Base-by-base conservation (phyloP, 2,888 invertebrate species). In the Dryocosmus kuriphilus region DNA sequence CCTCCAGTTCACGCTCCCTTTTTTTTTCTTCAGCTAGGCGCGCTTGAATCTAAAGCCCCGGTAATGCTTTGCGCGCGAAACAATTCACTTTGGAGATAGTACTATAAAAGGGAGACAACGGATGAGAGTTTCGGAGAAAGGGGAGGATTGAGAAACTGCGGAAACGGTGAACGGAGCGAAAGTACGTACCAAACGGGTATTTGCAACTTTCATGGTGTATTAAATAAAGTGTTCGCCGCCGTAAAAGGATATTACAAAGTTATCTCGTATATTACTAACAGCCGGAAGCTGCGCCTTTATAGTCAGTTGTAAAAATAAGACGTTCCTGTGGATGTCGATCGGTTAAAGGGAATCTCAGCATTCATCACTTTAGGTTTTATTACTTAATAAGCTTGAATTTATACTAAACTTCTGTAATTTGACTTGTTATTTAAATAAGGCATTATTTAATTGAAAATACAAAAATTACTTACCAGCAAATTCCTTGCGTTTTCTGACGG, bases 211-310 rank as follows among this genome's bases (percentile, higher is more conserved):
- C 80, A 77, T 80, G 60, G 81, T 73, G 74, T 77, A 79, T 80
- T 79, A 79, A 79, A 82, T 78, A 76, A 81, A 80, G 71, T 79
- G 79, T 82, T 76, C 79, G 74, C 80, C 75, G 76, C 77, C 79
- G 77, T 80, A 75, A 71, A 80, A 80, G 77, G 77, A 81, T 82
- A 80, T 81, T 79, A 77, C 81, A 81, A 82, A 60, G 27, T 60
- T 60, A 27, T 24, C 57, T 16, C 22, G 57, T 60, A 60, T 51
- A 51, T 51, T 51, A 51, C n/a, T 8, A 9, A n/a, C 9, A 51
- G 9, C 51, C 51, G 51, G 51, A 51, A 51, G n/a, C 9, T 22
- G n/a, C n/a, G n/a, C 22, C 51, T 51, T 51, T 9, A 51, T 51
- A 51, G 51, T 51, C 9, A n/a, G 51, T 51, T 51, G n/a, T 51